These are phyloP conservation scores for Charina bottae DNA, from an alignment of 2,113 vertebrate genomes.

Conservation along the genomic window DNA sequence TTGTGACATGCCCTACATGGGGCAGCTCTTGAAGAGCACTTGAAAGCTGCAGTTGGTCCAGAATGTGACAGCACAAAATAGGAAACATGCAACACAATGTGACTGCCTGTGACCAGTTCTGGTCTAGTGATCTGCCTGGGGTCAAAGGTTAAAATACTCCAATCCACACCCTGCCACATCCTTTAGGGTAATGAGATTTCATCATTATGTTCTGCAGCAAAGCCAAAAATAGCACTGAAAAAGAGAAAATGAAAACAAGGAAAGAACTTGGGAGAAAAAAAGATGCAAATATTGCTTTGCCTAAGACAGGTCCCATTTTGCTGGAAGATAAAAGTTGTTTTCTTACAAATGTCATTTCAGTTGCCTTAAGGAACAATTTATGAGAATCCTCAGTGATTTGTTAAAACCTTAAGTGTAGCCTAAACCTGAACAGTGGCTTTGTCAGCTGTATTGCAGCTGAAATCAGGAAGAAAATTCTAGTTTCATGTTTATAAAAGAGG, in stretches of 20 bases:
- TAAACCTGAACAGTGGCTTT: neutral
- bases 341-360: neutral
- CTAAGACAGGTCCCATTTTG: neutral
- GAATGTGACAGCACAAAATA: neutral
- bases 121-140: neutral
- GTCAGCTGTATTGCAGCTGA: neutral
- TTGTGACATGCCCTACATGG: neutral
- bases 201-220: neutral
- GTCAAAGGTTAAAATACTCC: neutral
- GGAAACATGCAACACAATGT: neutral
- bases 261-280: neutral
- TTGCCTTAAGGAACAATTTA: slow-evolving; percentile 4
- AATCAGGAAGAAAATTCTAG: neutral
- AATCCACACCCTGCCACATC: neutral
- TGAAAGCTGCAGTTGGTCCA: neutral
- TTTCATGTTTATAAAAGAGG: neutral
- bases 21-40: neutral
- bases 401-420: neutral
- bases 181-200: neutral
- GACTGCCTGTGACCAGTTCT: neutral
- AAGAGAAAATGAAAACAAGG: neutral
- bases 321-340: neutral
- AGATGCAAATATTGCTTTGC: neutral
- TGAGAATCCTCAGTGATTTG: neutral
- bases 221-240: neutral